These are phyloP conservation scores for Eristalis intricaria DNA, from an alignment of 2,888 invertebrate species.

Conservation along the genomic window DNA sequence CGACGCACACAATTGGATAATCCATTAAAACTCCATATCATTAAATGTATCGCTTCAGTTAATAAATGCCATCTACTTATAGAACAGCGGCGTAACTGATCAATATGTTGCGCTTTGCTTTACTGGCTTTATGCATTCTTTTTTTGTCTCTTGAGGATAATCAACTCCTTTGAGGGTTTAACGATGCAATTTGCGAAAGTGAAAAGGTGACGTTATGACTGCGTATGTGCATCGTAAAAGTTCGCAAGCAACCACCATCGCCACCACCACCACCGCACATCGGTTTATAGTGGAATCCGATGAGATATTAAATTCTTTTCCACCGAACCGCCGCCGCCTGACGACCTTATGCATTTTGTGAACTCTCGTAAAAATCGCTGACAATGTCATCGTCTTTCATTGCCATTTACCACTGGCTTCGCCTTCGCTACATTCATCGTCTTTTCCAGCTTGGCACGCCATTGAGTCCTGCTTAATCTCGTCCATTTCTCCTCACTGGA, in stretches of 20 bases:
- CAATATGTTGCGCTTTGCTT: conserved; percentile 61
- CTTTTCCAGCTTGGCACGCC: background rate
- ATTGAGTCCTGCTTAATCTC: conserved; percentile 32
- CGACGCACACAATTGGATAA: conserved; percentile 11
- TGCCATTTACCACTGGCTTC: background rate
- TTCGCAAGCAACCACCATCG: background rate
- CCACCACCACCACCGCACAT: conserved; percentile 3
- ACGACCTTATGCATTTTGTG: conserved; percentile 41
- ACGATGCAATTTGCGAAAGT: conserved; percentile 70
- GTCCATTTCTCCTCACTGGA: conserved; percentile 15
- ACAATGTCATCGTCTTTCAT: conserved; percentile 52
- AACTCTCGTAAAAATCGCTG: conserved; percentile 59
- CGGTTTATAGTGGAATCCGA: conserved; percentile 52
- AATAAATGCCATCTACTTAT: conserved; percentile 38
- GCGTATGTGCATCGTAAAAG: conserved; percentile 69
- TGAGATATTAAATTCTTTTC: conserved; percentile 62
- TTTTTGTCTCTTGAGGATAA: conserved; percentile 33
- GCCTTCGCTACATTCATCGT: background rate
- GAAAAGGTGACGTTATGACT: conserved; percentile 67
- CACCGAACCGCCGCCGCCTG: background rate
- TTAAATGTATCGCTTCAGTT: conserved; percentile 42
- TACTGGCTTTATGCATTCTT: conserved; percentile 50
- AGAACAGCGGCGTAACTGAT: conserved; percentile 14
- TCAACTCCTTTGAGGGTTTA: conserved; percentile 53
- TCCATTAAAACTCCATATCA: conserved; percentile 57